Base-by-base conservation (phyloP, 53 echinoderm and acorn worm genomes). In the Pentamera pediparva region DNA sequence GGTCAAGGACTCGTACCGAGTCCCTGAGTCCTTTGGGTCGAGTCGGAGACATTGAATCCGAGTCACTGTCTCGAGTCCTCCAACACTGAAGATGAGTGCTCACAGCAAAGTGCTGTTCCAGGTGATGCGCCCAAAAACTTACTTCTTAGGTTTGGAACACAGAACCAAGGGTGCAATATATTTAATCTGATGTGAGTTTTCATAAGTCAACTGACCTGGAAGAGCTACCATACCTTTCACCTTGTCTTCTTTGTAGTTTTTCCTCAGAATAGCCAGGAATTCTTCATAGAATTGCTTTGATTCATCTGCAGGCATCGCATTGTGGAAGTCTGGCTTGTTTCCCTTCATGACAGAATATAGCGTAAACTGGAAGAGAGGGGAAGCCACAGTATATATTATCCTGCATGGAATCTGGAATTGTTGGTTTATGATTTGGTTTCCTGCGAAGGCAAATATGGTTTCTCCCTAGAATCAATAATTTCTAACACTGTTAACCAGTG, bases 261-360 rank as follows among this genome's bases (percentile, higher is more conserved):
- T 87, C 30, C 79, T 69, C 17, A 94, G 27, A 35, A 89, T 54
- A n/a, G 74, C 84, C 48, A 94, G 85, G 62, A 94, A 94, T 15
- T 94, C 90, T 50, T 90, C 80, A 61, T 94, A 94, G 82, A 84
- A 94, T 38, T 45, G 50, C 47, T 90, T 65, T 10, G 94, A 94
- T 52, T 87, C 77, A n/a, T 94, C 90, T 20, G 89, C 94, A 35
- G 76, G 83, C 94, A 94, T 94, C 2, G 94, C 90, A 34, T 70
- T 81, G 56, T 94, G 94, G 55, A 89, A 94, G 62, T 94, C 94
- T 35, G 95, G 95, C 61, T 95, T 90, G 59, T 90, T 95, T 0
- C 95, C 90, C 63, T 90, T 95, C 64, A 90, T 70, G 1, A 87
- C 82, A 6, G 84, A 51, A 70, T 89, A 95, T 57, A 90, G 49